Conservation (phyloP, 2,113 vertebrate species). For the Neomonachus schauinslandi region DNA sequence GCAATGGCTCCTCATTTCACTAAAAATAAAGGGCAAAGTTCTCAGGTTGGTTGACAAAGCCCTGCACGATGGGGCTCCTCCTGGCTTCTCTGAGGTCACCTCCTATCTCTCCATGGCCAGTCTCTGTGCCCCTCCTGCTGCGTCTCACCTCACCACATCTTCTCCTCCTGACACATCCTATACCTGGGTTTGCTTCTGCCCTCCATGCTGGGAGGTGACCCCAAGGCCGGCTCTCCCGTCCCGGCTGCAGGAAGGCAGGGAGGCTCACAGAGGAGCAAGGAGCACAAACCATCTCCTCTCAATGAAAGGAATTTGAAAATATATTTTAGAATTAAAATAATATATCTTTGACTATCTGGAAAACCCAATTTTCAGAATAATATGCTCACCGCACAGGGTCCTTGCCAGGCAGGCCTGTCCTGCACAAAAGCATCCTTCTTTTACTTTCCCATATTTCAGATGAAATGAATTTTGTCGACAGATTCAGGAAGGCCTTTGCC, state of each 20-base stretch:
- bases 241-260: not conserved
- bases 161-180: not conserved
- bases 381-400: fast-evolving
- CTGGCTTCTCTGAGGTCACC: not conserved
- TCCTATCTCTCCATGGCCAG: not conserved
- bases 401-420: not conserved
- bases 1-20: not conserved
- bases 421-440: fast-evolving
- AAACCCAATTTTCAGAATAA: not conserved
- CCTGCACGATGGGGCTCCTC: fast-evolving
- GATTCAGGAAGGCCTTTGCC: fast-evolving
- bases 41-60: not conserved
- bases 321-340: fast-evolving
- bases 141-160: not conserved
- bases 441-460: not conserved
- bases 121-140: not conserved
- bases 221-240: not conserved
- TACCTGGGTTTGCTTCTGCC: not conserved
- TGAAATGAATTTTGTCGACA: not conserved
- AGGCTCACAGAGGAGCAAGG: fast-evolving
- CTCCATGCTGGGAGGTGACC: not conserved
- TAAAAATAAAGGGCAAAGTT: not conserved
- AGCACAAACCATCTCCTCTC: fast-evolving
- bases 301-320: not conserved
- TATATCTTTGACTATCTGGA: not conserved